These are phyloP conservation scores for Caenorhabditis sp. DNA, from an alignment of 2,888 invertebrate genomes.

Conservation along the genomic window DNA sequence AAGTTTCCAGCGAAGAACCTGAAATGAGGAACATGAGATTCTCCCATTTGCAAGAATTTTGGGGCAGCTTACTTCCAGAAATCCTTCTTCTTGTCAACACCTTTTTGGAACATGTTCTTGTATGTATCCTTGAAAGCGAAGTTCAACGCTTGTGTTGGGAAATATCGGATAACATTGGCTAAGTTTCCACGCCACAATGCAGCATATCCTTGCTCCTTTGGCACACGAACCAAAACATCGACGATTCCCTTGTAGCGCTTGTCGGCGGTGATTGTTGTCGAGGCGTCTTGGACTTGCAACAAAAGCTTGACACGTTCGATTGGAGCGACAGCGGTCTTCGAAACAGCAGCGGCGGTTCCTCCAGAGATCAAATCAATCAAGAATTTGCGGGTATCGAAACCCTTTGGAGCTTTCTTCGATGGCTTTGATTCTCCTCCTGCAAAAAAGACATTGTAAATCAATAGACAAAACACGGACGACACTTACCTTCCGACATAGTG, in stretches of 20 bases:
- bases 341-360: conserved; percentile 80
- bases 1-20: conserved; percentile 77
- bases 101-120: conserved; percentile 62
- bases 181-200: conserved; percentile 73
- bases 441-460: background rate
- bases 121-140: conserved; percentile 84
- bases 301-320: conserved; percentile 87
- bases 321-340: conserved; percentile 92
- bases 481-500: conserved; percentile 39
- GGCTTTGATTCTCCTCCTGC: conserved; percentile 34
- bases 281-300: conserved; percentile 64
- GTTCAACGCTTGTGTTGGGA: conserved; percentile 91
- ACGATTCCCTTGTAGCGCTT: conserved; percentile 68
- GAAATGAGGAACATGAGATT: no score
- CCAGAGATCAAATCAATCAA: conserved; percentile 61
- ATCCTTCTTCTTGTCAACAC: conserved; percentile 85
- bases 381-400: conserved; percentile 62
- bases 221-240: conserved; percentile 62
- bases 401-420: conserved; percentile 37
- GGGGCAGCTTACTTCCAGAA: conserved; percentile 78
- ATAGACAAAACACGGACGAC: background rate
- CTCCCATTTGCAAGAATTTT: no score
- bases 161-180: conserved; percentile 76
- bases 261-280: conserved; percentile 60
- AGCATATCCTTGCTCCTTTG: conserved; percentile 69